phyloP scores from a whole-genome alignment of 2,113 vertebrate genomes.

The Saguinus midas region DNA sequence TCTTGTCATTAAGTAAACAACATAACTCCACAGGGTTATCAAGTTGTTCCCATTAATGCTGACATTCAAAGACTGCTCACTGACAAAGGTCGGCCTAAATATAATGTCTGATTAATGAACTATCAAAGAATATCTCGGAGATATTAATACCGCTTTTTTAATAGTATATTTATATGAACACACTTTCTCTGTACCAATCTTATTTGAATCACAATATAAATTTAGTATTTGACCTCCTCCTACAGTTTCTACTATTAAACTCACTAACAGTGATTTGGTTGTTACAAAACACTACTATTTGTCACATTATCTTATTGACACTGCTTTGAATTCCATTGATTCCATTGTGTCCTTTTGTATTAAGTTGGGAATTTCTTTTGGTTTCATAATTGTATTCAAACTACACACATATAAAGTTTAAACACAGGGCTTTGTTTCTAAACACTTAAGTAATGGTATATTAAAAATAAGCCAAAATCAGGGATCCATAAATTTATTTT shows the following conservation, averaged over 20 bases:
- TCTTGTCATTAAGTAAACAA: background rate
- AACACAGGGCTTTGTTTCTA: background rate
- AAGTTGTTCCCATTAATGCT: background rate
- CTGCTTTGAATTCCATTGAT: background rate
- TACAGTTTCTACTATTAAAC: background rate
- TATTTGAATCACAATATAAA: slow-evolving; percentile 20
- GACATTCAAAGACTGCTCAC: background rate
- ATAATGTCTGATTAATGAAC: background rate
- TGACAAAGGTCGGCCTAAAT: background rate
- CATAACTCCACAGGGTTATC: background rate
- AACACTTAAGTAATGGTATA: background rate
- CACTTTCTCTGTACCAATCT: background rate
- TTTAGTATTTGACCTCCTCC: background rate
- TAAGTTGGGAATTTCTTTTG: slow-evolving; percentile 25
- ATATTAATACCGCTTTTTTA: background rate
- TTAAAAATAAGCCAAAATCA: slow-evolving; percentile 18
- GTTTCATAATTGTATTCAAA: background rate
- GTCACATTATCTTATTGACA: background rate
- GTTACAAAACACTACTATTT: background rate
- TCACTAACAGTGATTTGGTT: background rate
- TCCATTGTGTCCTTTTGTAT: background rate
- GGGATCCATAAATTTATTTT: background rate
- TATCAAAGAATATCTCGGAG: slow-evolving; percentile 9
- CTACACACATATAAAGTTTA: background rate
- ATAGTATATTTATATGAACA: background rate